Conservation (phyloP, 2,113 vertebrate species). For the rabbit (Oryctolagus cuniculus) region mOryCun1.1 NC_091432.1:60554501-60555000, state of each 20-base stretch:
- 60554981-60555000: constrained; percentile 50
- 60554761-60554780: constrained; percentile 23
- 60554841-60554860: background rate
- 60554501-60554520: background rate
- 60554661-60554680: background rate
- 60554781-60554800: constrained; percentile 1
- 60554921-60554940: background rate
- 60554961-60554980: background rate
- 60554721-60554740: background rate
- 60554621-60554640: background rate
- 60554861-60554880: background rate
- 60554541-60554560: background rate
- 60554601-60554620: background rate
- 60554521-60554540: background rate
- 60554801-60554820: background rate
- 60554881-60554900: background rate
- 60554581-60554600: background rate
- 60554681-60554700: background rate
- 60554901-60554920: background rate
- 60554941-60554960: constrained; percentile 20
- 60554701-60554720: background rate
- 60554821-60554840: background rate
- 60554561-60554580: background rate
- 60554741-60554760: background rate
- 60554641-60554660: constrained; percentile 6